Evolutionary conservation across 1,140 invertebrate species (phyloP), one percentile per base, ranked within the genome.

Genomic region (Zaprionus inermis): DNA sequence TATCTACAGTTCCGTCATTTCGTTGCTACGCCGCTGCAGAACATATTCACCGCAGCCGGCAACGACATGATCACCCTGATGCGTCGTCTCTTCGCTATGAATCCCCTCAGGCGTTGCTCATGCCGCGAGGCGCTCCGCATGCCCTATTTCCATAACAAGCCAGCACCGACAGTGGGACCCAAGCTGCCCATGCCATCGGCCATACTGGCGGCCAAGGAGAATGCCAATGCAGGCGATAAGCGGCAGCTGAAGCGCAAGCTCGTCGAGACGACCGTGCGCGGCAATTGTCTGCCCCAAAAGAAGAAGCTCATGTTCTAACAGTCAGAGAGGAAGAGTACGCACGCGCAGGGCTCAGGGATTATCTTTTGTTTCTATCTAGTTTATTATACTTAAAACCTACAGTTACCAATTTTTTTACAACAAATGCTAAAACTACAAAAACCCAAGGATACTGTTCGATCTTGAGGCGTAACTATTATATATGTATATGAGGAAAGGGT

Each of bases 41-140:
- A 98, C 79, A 98, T 99, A 80, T 99, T 99, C 90, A 98, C 97
- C 38, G 99, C 99, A 7, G 98, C 98, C 14, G 94, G 95, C 11
- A 97, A 99, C 93, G 98, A 99, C 93, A 93, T 99, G n/a, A 91
- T 99, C 6, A 95, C 96, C 75, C 92, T 99, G 36, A 93, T 99
- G 57, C 94, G 95, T 52, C 95, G 94, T 46, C 93, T 99, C 58
- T 94, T 99, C 1, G 93, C 95, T 14, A 94, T 99, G 72, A 97
- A 98, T 94, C 99, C 99, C 5, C 92, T 96, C 0, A 95, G 96
- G 56, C 94, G 99, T 73, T 96, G 96, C 84, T 96, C 95, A 24
- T 98, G 97, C 80, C 95, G 95, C 28, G 94, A 96, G 80, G 96
- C 96, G 1, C 92, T 98, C 11, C 94, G 96, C 84, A 96, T 97